Evolutionary conservation across 2,888 invertebrate species (phyloP).

Genomic region (Galeruca laticollis): DNA sequence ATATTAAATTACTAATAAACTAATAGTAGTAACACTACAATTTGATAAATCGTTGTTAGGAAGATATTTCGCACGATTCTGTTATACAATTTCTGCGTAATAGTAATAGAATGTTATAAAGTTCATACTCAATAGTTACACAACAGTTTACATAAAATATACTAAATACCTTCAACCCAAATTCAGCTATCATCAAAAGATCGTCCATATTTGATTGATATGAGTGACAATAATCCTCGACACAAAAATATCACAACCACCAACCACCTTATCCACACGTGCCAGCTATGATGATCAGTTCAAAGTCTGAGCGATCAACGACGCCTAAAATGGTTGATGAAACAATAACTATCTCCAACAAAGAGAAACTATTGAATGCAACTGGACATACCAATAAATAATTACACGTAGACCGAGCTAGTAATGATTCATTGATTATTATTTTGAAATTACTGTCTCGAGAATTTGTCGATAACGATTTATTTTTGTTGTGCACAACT

Average conservation of each 20-base stretch:
- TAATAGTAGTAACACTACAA: too few species aligned
- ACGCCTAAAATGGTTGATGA: background rate
- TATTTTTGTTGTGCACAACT: conserved; percentile 29
- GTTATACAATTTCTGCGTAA: too few species aligned
- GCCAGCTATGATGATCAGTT: background rate
- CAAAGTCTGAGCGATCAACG: background rate
- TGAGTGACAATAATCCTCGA: background rate
- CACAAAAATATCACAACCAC: conserved; percentile 1
- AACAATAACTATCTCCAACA: conserved; percentile 21
- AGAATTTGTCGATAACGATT: conserved; percentile 31
- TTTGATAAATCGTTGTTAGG: too few species aligned
- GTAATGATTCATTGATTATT: conserved; percentile 30
- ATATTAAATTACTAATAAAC: too few species aligned
- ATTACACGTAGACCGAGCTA: conserved; percentile 7
- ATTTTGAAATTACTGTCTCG: conserved; percentile 31
- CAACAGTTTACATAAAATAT: background rate
- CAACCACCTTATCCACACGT: background rate
- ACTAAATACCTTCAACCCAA: background rate
- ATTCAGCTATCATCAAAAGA: background rate
- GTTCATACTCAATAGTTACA: background rate
- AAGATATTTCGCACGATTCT: too few species aligned
- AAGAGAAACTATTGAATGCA: conserved; percentile 25
- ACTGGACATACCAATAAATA: conserved; percentile 6
- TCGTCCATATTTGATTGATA: background rate
- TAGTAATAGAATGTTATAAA: too few species aligned